Base-by-base conservation (phyloP, 2,888 invertebrate genomes). In the Caenorhabditis zanzibari region DNA sequence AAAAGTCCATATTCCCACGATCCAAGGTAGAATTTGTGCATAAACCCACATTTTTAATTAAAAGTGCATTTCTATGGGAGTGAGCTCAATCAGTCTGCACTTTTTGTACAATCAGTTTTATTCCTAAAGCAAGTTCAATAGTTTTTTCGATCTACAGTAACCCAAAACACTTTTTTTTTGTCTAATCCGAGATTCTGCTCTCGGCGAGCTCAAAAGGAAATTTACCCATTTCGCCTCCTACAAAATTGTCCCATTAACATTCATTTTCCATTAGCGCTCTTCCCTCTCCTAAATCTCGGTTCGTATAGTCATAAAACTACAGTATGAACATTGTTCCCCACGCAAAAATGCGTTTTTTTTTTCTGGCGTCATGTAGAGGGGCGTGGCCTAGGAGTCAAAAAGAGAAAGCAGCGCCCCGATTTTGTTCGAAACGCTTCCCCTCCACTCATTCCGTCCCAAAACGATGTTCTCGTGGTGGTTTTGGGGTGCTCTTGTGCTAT, bases 261-360 rank as follows among this genome's bases (percentile, higher is more conserved):
- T 19, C 58, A 7, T 26, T 10, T n/a, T 19, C 19, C 59, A 41
- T 63, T 26, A 63, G 14, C n/a, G n/a, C n/a, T 44, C n/a, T 28
- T n/a, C 10, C 52, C 19, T 19, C 19, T 32, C 14, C 9, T 10
- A 38, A 61, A 61, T 66, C 47, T 12, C 52, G n/a, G 22, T 54
- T 76, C 58, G 76, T 77, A 77, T 77, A 77, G 77, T 63, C 38
- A 63, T 71, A 63, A 69, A 77, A 52, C 54, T 22, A 77, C 69
- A 12, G 77, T 77, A 49, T 41, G 28, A 49, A 6, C 44, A 4
- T 10, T 52, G 24, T 47, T 47, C 54, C 44, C 56, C 14, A 44
- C 35, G 58, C 47, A 58, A 14, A 49, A 68, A 54, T 52, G 54
- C n/a, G 24, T 26, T 32, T 24, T 66, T n/a, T 49, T 32, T 24